Percentiles rank a stretch among this genome's conserved stretches.
phyloP scores from a whole-genome alignment of 2,113 vertebrate species.

The Notothenia coriiceps region DNA sequence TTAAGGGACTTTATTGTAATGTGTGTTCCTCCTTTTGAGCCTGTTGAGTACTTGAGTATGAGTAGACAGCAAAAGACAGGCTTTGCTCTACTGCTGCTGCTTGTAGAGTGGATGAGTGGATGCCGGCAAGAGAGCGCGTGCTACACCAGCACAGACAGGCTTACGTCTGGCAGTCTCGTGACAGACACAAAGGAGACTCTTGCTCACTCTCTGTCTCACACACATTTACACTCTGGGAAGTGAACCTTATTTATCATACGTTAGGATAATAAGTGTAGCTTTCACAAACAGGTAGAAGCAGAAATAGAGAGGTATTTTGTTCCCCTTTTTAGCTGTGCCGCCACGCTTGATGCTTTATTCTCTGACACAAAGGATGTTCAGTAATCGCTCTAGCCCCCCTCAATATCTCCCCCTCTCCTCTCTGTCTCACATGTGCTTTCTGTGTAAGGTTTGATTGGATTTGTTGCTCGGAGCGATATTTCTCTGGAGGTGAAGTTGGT shows the following conservation, averaged over 20 bases:
- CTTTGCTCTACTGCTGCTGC: conserved; percentile 33
- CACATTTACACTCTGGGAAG: conserved; percentile 20
- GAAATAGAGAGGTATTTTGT: neutral
- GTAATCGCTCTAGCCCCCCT: neutral
- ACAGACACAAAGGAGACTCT: conserved; percentile 84
- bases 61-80: conserved; percentile 40
- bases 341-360: conserved; percentile 51
- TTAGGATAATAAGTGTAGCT: conserved; percentile 36
- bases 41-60: conserved; percentile 14
- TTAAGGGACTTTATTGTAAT: conserved; percentile 9
- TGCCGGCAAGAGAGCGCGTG: conserved; percentile 68
- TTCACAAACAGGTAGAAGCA: conserved; percentile 11
- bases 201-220: conserved; percentile 45
- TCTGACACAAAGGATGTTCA: conserved; percentile 68
- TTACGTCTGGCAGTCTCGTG: conserved; percentile 77
- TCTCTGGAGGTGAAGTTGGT: conserved; percentile 65
- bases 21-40: neutral
- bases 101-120: conserved; percentile 62
- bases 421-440: conserved; percentile 60
- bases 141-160: conserved; percentile 70
- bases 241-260: conserved; percentile 28
- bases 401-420: conserved; percentile 33
- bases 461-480: conserved; percentile 57
- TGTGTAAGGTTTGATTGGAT: conserved; percentile 53
- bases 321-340: neutral